Conservation (phyloP, 1,140 invertebrate genomes). For the Campodea augens region DNA sequence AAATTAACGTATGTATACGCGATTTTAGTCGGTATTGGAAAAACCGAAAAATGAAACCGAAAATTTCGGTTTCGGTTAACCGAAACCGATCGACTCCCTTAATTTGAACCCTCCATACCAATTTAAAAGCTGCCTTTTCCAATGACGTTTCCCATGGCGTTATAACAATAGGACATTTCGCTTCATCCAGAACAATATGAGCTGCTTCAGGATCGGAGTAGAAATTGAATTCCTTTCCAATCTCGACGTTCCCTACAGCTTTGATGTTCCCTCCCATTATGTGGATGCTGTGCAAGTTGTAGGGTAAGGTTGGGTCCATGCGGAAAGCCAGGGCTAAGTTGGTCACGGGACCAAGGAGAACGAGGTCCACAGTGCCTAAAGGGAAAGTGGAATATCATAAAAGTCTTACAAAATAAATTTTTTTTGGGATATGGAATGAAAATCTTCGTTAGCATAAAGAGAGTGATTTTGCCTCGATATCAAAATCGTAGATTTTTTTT, state of each 20-base stretch:
- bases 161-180: constrained; percentile 33
- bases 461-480: constrained; percentile 1
- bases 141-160: constrained; percentile 43
- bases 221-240: constrained; percentile 61
- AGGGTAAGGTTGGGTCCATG: constrained; percentile 38
- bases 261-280: constrained; percentile 59
- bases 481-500: too few relatives aligned
- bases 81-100: too few relatives aligned
- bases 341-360: constrained; percentile 51
- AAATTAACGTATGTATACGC: too few relatives aligned
- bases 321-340: constrained; percentile 52
- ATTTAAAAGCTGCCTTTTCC: constrained; percentile 19
- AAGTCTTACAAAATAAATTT: constrained; percentile 4
- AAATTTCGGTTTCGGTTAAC: too few relatives aligned
- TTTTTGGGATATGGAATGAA: constrained; percentile 8
- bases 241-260: constrained; percentile 46
- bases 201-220: constrained; percentile 56
- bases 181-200: constrained; percentile 37
- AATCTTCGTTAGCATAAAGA: constrained; percentile 5
- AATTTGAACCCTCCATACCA: too few relatives aligned
- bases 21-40: too few relatives aligned
- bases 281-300: constrained; percentile 38
- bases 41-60: too few relatives aligned
- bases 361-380: constrained; percentile 31
- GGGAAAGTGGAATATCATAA: constrained; percentile 10